A percentile compares a stretch with the other conserved stretches of the same genome.
Conservation (phyloP, 1,140 invertebrate species). For the Cydia pomonella region DNA sequence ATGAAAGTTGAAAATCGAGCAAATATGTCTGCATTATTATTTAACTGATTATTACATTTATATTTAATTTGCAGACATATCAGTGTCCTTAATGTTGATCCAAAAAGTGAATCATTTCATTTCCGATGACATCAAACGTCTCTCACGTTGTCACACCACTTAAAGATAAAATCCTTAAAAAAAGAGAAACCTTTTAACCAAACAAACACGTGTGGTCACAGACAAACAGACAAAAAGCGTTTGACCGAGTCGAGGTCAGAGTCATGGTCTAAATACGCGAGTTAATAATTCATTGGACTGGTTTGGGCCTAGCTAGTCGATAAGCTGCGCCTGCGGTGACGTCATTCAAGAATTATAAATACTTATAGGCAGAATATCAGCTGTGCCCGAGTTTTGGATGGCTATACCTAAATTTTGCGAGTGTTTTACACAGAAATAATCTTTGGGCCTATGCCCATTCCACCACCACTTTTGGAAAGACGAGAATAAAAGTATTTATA, state of each 20-base stretch:
- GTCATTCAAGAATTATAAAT: background rate
- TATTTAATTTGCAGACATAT: too few species aligned
- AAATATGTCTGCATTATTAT: too few species aligned
- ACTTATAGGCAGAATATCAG: constrained; percentile 13
- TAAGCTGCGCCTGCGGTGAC: background rate
- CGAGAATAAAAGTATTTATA: too few species aligned
- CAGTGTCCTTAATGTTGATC: background rate
- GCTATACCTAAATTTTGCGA: background rate
- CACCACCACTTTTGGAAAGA: too few species aligned
- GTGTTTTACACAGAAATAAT: background rate
- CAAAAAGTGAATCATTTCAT: constrained; percentile 8
- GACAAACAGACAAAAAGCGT: constrained; percentile 44
- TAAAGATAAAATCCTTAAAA: constrained; percentile 6
- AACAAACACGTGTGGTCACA: constrained; percentile 38
- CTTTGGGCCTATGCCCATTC: too few species aligned
- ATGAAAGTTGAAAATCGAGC: too few species aligned
- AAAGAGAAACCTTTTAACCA: constrained; percentile 10
- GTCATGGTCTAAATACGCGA: constrained; percentile 16
- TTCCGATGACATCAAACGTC: constrained; percentile 22
- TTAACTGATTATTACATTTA: too few species aligned
- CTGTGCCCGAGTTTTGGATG: background rate
- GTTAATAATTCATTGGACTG: constrained; percentile 16
- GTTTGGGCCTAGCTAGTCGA: background rate
- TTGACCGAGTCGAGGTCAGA: constrained; percentile 46
- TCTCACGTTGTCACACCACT: constrained; percentile 17